Percentiles rank a stretch among this genome's conserved stretches.
Conservation (phyloP, 2,113 vertebrate genomes). For the Willisornis vidua region DNA sequence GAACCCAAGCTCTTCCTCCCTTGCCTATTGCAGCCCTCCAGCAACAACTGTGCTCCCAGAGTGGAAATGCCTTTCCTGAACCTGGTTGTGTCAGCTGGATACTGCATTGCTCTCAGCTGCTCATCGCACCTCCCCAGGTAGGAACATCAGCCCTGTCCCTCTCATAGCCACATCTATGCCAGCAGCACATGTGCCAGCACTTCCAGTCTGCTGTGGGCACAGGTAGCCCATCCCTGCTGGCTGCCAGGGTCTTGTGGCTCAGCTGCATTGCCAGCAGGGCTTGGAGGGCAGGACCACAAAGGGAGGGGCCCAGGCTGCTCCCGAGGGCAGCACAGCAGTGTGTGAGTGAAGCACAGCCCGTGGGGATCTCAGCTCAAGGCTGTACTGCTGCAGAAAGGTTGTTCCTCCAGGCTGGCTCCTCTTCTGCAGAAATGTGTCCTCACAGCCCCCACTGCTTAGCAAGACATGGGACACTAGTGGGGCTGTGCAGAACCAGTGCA, state of each 20-base stretch:
- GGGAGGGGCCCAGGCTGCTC: not conserved
- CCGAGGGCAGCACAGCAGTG: not conserved
- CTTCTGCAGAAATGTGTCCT: not conserved
- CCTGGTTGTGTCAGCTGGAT: not conserved
- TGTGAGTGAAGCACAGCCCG: fast-evolving
- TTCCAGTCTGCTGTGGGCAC: not conserved
- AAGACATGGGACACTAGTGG: not conserved
- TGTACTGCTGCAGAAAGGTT: not conserved
- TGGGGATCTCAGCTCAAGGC: not conserved
- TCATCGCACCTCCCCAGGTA: fast-evolving
- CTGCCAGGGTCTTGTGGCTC: not conserved
- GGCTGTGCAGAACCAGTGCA: fast-evolving
- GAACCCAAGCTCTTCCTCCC: not conserved
- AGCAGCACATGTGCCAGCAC: fast-evolving
- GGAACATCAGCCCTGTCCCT: not conserved
- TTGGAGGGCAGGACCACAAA: not conserved
- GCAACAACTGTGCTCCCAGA: not conserved
- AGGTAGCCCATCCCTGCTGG: not conserved
- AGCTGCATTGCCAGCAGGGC: not conserved
- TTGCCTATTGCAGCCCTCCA: not conserved
- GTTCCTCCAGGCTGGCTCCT: not conserved
- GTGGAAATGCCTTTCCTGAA: not conserved
- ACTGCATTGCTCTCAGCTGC: not conserved
- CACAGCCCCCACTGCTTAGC: not conserved
- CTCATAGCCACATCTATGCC: fast-evolving